Evolutionary conservation across 1,140 invertebrate species (phyloP), one percentile per base, ranked within the genome.

Genomic region (Luehdorfia chinensis): DNA sequence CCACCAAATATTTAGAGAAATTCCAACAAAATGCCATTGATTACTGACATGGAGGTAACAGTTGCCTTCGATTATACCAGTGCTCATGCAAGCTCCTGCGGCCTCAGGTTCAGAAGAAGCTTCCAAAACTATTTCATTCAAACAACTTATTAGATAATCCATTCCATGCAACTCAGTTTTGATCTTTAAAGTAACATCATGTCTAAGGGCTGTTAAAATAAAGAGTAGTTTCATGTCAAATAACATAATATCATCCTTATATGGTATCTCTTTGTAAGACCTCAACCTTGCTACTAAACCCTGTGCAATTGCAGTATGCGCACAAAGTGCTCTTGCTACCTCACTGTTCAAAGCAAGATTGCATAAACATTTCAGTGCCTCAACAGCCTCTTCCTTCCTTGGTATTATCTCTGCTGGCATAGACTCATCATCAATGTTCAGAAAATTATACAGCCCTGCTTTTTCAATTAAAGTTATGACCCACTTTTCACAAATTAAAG

Each of bases 171-270:
- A 84, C 55, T 96, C 91, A 66, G 91, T 88, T 62, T 91, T 92
- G 2, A 98, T 87, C 73, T 91, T 91, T 8, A 88, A 87, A 65
- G 94, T 93, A 1, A 93, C 90, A 15, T 93, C 87, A 31, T 90
- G 80, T 73, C 92, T 93, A 14, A 97, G 77, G 8, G 95, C 96
- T 16, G 96, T 96, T 25, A 97, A 87, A 16, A 98, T 88, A 77
- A 98, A 98, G 32, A 98, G 77, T 45, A 97, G 87, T 84, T 95
- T 93, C 88, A 97, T 92, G 66, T 97, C 94, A 87, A 94, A 98
- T 61, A 94, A 92, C 87, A 95, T 95, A 12, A 97, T 88, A 36
- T 94, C 90, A 71, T 91, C 86, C 12, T 92, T 90, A 50, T 88
- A 79, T 13, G 77, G 66, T 52, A 84, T 68, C 43, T 89, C 79